Evolutionary conservation across 2,797 vertebrate genomes (phyloP).

Genomic region (Mormyrops attenuatus): DNA sequence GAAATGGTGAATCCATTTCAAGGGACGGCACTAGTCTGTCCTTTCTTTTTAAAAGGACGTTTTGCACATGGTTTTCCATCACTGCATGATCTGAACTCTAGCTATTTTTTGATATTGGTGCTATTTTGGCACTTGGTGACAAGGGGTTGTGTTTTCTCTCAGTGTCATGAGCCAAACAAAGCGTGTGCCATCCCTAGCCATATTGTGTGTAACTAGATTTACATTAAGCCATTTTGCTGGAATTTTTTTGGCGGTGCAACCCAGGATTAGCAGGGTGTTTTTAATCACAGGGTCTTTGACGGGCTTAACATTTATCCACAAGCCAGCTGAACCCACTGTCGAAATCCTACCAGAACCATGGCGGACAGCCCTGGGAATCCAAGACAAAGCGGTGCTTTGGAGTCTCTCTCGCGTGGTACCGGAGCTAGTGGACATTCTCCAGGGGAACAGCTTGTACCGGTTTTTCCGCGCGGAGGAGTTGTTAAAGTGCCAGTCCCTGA

Average conservation of each 20-base stretch:
- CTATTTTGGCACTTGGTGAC: neutral
- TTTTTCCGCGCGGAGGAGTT: slow-evolving; percentile 23
- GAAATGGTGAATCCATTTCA: neutral
- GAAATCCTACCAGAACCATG: slow-evolving; percentile 34
- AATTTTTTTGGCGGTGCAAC: slow-evolving; percentile 40
- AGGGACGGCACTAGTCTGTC: neutral
- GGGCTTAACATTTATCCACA: slow-evolving; percentile 26
- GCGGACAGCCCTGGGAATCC: slow-evolving; percentile 37
- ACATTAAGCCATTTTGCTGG: slow-evolving; percentile 19
- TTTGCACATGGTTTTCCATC: neutral
- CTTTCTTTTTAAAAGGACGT: neutral
- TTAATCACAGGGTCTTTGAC: slow-evolving; percentile 50
- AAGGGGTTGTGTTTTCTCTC: neutral
- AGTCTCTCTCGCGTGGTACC: slow-evolving; percentile 16
- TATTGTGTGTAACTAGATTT: slow-evolving; percentile 20
- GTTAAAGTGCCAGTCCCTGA: neutral
- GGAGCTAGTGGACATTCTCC: slow-evolving; percentile 25
- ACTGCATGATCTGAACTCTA: neutral
- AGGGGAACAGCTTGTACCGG: slow-evolving; percentile 34
- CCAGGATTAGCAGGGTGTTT: slow-evolving; percentile 48
- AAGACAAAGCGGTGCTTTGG: slow-evolving; percentile 37
- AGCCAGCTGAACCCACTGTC: slow-evolving; percentile 23
- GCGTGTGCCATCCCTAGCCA: neutral
- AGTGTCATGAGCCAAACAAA: neutral
- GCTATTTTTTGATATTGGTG: neutral